These are phyloP conservation scores for rabbit (Oryctolagus cuniculus) DNA, from an alignment of 2,113 vertebrate species.

Conservation along the genomic window DNA sequence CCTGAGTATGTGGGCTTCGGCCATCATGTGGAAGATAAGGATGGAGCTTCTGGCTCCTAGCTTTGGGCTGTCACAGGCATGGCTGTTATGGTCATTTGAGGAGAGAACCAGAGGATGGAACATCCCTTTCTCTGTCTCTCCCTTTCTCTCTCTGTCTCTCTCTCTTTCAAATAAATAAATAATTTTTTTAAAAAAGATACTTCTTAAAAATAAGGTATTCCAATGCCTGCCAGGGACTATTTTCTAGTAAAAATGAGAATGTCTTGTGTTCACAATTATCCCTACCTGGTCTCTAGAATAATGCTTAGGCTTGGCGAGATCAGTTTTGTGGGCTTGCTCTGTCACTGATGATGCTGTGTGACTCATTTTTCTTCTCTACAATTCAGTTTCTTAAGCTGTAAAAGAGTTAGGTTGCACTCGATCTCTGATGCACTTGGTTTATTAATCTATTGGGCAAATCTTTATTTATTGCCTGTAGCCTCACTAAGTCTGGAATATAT, in stretches of 20 bases:
- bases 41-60: too few relatives aligned
- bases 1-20: too few relatives aligned
- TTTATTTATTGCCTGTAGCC: neutral
- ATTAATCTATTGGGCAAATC: neutral
- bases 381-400: neutral
- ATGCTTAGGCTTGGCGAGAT: neutral
- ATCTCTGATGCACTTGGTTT: neutral
- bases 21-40: too few relatives aligned
- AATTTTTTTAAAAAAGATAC: too few relatives aligned
- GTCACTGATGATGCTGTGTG: neutral
- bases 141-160: too few relatives aligned
- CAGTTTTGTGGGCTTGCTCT: neutral
- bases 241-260: slow-evolving; percentile 30
- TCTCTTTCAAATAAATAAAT: too few relatives aligned
- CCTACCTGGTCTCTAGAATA: neutral
- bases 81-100: too few relatives aligned
- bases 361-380: neutral
- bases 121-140: too few relatives aligned
- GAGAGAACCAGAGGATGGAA: too few relatives aligned
- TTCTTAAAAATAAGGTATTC: too few relatives aligned
- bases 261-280: neutral
- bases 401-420: neutral
- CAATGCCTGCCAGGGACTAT: neutral
- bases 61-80: too few relatives aligned
- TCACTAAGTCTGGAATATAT: neutral